Percentiles rank a stretch among this genome's conserved stretches.
These are phyloP conservation scores for Buphagus erythrorhynchus DNA, from an alignment of 2,797 vertebrate genomes.

Conservation along the genomic window DNA sequence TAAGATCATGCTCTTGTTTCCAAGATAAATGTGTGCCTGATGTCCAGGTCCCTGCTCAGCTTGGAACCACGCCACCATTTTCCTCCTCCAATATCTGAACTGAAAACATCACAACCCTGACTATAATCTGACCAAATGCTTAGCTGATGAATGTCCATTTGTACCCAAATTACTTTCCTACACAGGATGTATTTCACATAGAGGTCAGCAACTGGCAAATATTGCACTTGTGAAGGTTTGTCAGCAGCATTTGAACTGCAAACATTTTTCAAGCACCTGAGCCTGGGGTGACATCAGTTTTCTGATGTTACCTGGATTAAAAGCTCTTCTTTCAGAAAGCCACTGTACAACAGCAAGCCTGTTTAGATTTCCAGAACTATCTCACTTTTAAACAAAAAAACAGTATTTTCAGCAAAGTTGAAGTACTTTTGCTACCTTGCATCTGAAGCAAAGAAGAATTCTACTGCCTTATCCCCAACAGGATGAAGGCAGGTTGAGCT, in stretches of 20 bases:
- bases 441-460: constrained; percentile 96
- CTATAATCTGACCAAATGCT: background rate
- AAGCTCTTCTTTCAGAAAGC: background rate
- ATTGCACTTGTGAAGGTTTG: background rate
- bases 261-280: background rate
- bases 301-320: background rate
- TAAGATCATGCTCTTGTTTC: fast-evolving
- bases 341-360: background rate
- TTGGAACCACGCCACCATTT: background rate
- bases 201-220: background rate
- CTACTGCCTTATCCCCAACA: constrained; percentile 86
- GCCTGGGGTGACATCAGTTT: background rate
- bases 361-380: background rate
- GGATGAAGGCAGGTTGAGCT: constrained; percentile 83
- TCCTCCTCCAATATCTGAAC: background rate
- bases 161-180: background rate
- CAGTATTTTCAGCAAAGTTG: background rate
- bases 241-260: background rate
- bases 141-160: background rate
- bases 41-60: background rate
- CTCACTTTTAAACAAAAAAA: background rate
- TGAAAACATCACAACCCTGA: background rate
- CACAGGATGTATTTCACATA: background rate
- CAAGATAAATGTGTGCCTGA: background rate
- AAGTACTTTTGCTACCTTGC: constrained; percentile 83